Base-by-base conservation (phyloP, 2,888 invertebrate species). In the Synergus japonicus region DNA sequence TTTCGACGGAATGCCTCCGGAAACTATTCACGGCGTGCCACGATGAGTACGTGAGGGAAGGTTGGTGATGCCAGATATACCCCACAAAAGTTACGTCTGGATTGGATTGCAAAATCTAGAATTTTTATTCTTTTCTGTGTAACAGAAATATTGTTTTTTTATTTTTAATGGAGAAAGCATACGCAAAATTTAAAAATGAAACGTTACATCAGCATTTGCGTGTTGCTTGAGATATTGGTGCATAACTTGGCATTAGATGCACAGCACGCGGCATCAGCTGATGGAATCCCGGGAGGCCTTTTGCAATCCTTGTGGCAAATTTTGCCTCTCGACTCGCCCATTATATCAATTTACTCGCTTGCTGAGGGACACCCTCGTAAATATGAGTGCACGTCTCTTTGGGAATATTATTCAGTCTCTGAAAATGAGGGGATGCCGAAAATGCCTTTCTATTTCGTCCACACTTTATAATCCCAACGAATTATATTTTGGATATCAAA, bases 21-120 rank as follows among this genome's bases (percentile, higher is more conserved):
- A 69, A 73, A 73, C 73, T 73, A 73, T 54, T 73, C 37, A 54
- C 12, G 73, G n/a, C 49, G 37, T 73, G 54, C n/a, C 7, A 49
- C 7, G 29, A 15, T 69, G 29, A 69, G 22, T 15, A 49, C 69
- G 69, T 73, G 49, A 73, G 29, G n/a, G n/a, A n/a, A 73, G 15
- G 10, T 54, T 37, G 29, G 15, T 5, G n/a, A 67, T 67, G n/a
- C n/a, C 12, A n/a, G n/a, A 54, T 54, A n/a, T n/a, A 15, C 2
- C n/a, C 7, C 54, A 54, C 54, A 4, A 2, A 0, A 8, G 54
- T n/a, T 8, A 54, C 1, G 5, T 54, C n/a, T 54, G n/a, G 8
- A n/a, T 54, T n/a, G n/a, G 8, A 54, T 46, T 67, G 46, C 5
- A 41, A 64, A 41, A 41, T 8, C n/a, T n/a, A 54, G 15, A 54